Evolutionary conservation across 2,888 invertebrate genomes (phyloP).

Genomic region (Agrotis segetum): DNA sequence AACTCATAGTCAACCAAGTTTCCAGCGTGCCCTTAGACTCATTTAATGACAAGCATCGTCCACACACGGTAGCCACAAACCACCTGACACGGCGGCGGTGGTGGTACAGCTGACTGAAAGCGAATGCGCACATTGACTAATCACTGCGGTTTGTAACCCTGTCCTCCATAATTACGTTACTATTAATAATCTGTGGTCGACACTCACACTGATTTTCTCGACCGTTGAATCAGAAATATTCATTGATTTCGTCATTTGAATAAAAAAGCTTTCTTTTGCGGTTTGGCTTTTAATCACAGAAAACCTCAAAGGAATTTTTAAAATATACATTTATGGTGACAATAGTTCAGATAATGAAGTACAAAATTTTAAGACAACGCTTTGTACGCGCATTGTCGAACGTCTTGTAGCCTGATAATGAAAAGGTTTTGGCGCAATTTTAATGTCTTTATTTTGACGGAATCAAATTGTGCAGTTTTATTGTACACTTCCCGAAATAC

Average conservation of each 20-base stretch:
- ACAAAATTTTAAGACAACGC: too few relatives aligned
- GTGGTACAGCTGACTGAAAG: constrained; percentile 36
- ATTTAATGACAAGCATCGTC: not conserved
- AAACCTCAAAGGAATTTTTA: too few relatives aligned
- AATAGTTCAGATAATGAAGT: too few relatives aligned
- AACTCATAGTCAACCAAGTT: not conserved
- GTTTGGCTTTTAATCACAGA: too few relatives aligned
- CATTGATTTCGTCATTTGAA: too few relatives aligned
- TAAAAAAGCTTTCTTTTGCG: not conserved
- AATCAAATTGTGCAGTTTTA: too few relatives aligned
- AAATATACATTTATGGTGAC: too few relatives aligned
- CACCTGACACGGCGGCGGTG: constrained; percentile 38
- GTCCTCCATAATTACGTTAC: constrained; percentile 11
- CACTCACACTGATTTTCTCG: not conserved
- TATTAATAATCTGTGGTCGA: not conserved
- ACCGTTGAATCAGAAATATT: not conserved
- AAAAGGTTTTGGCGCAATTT: too few relatives aligned
- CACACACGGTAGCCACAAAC: constrained; percentile 26
- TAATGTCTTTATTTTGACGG: too few relatives aligned
- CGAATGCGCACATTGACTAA: constrained; percentile 38
- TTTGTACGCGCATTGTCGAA: too few relatives aligned
- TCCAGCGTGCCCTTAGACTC: not conserved
- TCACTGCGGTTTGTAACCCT: constrained; percentile 39
- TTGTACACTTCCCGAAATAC: too few relatives aligned
- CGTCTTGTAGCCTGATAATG: too few relatives aligned